These are phyloP conservation scores for Schlechtendalia chinensis DNA, from an alignment of 1,140 invertebrate genomes.

Conservation along the genomic window DNA sequence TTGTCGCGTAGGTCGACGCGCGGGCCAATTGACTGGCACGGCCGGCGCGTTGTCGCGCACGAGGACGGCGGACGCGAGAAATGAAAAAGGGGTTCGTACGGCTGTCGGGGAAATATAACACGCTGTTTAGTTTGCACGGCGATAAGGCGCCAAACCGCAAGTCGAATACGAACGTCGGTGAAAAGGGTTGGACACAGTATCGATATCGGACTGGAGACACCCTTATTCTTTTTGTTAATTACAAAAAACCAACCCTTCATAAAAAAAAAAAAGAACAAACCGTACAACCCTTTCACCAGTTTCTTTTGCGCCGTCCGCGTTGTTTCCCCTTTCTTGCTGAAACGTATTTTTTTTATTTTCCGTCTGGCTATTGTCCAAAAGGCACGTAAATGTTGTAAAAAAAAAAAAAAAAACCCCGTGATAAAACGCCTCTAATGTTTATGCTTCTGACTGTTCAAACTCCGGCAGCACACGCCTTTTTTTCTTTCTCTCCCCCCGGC, in stretches of 20 bases:
- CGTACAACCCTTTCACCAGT: conserved; percentile 21
- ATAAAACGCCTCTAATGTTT: conserved; percentile 36
- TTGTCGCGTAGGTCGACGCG: too few relatives aligned
- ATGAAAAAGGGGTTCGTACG: conserved; percentile 11
- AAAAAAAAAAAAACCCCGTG: background rate
- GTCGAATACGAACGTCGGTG: conserved; percentile 11
- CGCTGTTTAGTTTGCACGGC: background rate
- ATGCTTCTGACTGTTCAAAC: conserved; percentile 1
- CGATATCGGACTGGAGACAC: conserved; percentile 26
- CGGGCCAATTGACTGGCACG: too few relatives aligned
- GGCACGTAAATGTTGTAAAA: conserved; percentile 39
- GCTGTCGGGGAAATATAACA: background rate
- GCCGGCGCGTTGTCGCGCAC: too few relatives aligned
- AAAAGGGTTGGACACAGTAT: conserved; percentile 17
- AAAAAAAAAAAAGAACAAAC: conserved; percentile 12
- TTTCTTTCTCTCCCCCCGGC: too few relatives aligned
- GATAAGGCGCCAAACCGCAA: conserved; percentile 41
- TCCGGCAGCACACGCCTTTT: background rate
- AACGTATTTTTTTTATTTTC: conserved; percentile 34
- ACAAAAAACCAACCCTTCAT: conserved; percentile 29
- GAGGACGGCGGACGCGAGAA: background rate
- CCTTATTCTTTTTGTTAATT: conserved; percentile 39
- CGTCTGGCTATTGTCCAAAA: conserved; percentile 29
- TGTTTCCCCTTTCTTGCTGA: conserved; percentile 11
- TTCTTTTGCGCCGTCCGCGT: conserved; percentile 15